Conservation (phyloP, 2,888 invertebrate species). For the Parascotia fuliginaria region DNA sequence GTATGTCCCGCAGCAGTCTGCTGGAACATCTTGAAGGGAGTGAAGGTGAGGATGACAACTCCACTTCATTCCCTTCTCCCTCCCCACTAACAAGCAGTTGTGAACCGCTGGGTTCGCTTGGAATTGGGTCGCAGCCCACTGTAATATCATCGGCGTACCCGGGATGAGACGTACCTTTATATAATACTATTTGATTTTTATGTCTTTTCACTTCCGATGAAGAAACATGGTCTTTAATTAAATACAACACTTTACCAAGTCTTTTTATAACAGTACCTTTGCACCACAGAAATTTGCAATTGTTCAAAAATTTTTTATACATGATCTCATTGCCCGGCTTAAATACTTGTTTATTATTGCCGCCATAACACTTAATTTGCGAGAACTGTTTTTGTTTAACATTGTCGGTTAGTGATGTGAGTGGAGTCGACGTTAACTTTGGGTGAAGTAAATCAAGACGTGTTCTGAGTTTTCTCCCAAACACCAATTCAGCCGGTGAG, state of each 20-base stretch:
- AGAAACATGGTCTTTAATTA: neutral
- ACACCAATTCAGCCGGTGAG: constrained; percentile 5
- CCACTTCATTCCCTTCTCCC: neutral
- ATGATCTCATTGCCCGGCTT: neutral
- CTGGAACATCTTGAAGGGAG: neutral
- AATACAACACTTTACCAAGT: neutral
- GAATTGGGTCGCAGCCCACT: neutral
- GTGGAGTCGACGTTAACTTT: neutral
- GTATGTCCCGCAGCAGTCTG: neutral
- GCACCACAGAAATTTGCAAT: neutral
- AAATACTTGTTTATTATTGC: neutral
- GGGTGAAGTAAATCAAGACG: constrained; percentile 3
- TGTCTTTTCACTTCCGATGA: neutral
- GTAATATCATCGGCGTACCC: neutral
- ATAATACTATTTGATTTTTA: neutral
- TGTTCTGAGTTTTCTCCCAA: constrained; percentile 1
- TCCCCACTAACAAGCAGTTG: neutral
- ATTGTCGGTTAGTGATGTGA: too few relatives aligned
- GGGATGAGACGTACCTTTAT: neutral
- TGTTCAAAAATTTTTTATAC: neutral
- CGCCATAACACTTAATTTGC: constrained; percentile 3
- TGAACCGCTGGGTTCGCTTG: neutral
- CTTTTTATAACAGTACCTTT: neutral
- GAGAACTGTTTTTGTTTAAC: constrained; percentile 2
- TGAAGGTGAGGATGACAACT: neutral